Base-by-base conservation (phyloP, 1,140 invertebrate genomes). In the Drosophila equinoxialis region DNA sequence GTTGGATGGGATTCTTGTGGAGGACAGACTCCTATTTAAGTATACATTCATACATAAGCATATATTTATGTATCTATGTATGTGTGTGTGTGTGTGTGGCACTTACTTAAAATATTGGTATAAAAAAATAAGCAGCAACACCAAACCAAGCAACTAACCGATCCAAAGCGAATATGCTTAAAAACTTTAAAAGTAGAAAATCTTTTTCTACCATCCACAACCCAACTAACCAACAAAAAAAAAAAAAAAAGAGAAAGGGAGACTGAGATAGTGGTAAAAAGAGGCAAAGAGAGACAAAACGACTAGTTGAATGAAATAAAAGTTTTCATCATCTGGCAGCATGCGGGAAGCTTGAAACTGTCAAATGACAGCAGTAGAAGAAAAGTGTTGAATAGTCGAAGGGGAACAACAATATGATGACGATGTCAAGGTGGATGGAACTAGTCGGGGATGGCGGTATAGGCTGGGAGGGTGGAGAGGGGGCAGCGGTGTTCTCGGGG, bases 51-150 rank as follows among this genome's bases (percentile, higher is more conserved):
- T 37, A 37, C 7, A 37, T 30, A 30, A 41, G 39, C 10, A 58
- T 58, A 7, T 58, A 10, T 48, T 30, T 57, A 14, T 68, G 51
- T 51, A 35, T 33, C 35, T 55, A 30, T 5, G 26, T 5, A 0
- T 26, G 5, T 51, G 55, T 74, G 66, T 48, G 57, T 69, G 57
- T 69, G 7, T 48, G n/a, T 57, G 26, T 65, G 61, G 62, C 64
- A 68, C 72, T 77, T 81, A 42, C 42, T 74, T 74, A 68, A 54
- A 66, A 65, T 61, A 66, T 77, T 66, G 77, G 30, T 30, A 26
- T 6, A 84, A 74, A 84, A 60, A 57, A 23, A 63, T 55, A 83
- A 83, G 73, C 30, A 30, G 30, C 30, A 30, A 6, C 30, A 30
- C 5, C 30, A 30, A 30, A 30, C 26, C 69, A 65, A 23, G 45